Base-by-base conservation (phyloP, 2,888 invertebrate genomes). In the Plutella xylostella region DNA sequence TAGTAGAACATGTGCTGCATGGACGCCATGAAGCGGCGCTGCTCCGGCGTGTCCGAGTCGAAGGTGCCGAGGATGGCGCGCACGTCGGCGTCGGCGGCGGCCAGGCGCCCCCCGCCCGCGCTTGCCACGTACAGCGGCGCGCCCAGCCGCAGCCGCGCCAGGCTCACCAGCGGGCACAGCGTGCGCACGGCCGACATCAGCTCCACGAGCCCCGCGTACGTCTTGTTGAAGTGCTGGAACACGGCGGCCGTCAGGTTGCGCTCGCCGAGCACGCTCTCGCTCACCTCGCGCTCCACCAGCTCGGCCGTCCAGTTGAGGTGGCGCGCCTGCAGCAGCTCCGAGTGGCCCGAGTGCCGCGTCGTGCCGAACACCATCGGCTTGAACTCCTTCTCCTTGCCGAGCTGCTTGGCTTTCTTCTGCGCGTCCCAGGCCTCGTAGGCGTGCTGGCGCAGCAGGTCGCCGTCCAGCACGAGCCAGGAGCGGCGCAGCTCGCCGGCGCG, bases 1-100 rank as follows among this genome's bases (percentile, higher is more conserved):
- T 91, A 88, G 69, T 93, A 93, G 71, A 95, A 95, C 22, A 93
- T 72, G 51, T 90, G 89, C 61, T 93, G 93, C 85, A 94, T 91
- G 11, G 93, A 90, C 1, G 90, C 87, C 54, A 92, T 88, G 62
- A 89, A 94, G 15, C 91, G 85, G 34, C 90, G 86, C 62, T 93
- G 92, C 56, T 91, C 90, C 0, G 90, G 88, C 31, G 89, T 89
- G 55, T 88, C 88, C 0, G 91, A 89, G 48, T 90, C 89, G 56
- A 91, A 92, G 12, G 89, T 86, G 1, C 92, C 93, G 38, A 95
- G 85, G 54, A 95, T 94, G 1, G 93, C 93, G 43, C 88, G 87
- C 0, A 92, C 86, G 62, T 95, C 95, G 1, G 90, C 86, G 61
- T 90, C 89, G 1, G 68, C 59, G 19, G 50, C 63, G 4, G 80